Percentiles rank a stretch among this genome's conserved stretches.
These are phyloP conservation scores for Perizoma affinitatum DNA, from an alignment of 2,888 invertebrate genomes.

Conservation along the genomic window DNA sequence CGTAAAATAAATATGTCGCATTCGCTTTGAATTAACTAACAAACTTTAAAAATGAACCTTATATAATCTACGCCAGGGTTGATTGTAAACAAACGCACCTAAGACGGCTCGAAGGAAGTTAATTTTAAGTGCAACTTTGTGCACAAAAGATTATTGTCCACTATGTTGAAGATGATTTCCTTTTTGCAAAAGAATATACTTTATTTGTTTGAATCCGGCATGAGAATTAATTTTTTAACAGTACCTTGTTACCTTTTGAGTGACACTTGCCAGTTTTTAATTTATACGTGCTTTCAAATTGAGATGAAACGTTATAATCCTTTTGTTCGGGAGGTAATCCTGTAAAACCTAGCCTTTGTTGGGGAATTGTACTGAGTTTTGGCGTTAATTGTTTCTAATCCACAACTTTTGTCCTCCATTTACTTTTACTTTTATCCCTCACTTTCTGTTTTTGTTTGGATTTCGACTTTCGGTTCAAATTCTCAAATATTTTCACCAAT, in stretches of 20 bases:
- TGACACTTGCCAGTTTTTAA: conserved; percentile 67
- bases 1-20: conserved; percentile 83
- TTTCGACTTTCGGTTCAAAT: conserved; percentile 22
- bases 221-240: conserved; percentile 64
- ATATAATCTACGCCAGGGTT: conserved; percentile 37
- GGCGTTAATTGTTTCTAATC: conserved; percentile 59
- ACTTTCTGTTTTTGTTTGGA: conserved; percentile 43
- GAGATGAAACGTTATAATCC: conserved; percentile 59
- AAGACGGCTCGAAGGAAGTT: conserved; percentile 65
- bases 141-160: conserved; percentile 76
- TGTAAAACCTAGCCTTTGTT: conserved; percentile 58
- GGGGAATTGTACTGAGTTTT: conserved; percentile 48
- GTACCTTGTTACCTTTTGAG: conserved; percentile 71
- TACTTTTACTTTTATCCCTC: conserved; percentile 44
- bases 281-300: conserved; percentile 59
- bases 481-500: conserved; percentile 6
- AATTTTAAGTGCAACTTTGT: conserved; percentile 76
- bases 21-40: conserved; percentile 64
- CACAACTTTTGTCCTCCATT: conserved; percentile 46
- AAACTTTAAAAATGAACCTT: conserved; percentile 46
- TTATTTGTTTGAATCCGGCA: conserved; percentile 56
- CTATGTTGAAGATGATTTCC: conserved; percentile 56
- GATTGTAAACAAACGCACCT: conserved; percentile 34
- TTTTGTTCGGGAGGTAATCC: conserved; percentile 60
- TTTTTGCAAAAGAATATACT: conserved; percentile 61